Conservation (phyloP, 2,113 vertebrate species). For the Carassius carassius region DNA sequence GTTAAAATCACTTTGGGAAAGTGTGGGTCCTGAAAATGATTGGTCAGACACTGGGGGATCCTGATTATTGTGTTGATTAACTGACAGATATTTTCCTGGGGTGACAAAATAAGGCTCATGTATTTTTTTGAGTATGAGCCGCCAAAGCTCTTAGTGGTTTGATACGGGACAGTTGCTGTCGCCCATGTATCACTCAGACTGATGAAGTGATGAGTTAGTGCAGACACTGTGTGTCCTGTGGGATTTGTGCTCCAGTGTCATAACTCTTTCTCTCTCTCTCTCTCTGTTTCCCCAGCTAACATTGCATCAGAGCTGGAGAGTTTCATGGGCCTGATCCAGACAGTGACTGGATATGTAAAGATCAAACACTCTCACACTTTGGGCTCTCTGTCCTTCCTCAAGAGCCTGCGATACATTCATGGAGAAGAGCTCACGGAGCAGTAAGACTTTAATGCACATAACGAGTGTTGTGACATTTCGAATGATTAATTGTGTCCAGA, state of each 20-base stretch:
- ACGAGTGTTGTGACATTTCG: not conserved
- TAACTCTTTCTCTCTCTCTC: conserved; percentile 4
- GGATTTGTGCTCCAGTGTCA: conserved; percentile 18
- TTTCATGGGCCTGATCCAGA: conserved; percentile 96
- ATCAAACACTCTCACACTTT: conserved; percentile 94
- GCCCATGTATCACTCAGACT: conserved; percentile 19
- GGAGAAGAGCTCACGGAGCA: conserved; percentile 91
- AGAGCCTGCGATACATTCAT: conserved; percentile 88
- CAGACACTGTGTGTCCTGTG: not conserved
- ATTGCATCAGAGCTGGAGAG: conserved; percentile 97
- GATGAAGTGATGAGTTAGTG: conserved; percentile 1
- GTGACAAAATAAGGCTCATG: not conserved
- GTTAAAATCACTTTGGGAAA: not conserved
- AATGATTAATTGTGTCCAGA: not conserved
- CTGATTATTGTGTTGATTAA: not conserved
- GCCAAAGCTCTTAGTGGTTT: not conserved
- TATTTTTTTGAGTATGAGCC: not conserved
- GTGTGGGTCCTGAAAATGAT: not conserved
- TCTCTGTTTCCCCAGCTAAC: conserved; percentile 78
- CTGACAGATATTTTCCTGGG: too few relatives aligned
- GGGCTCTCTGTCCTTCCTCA: conserved; percentile 93
- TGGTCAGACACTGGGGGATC: not conserved
- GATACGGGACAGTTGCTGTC: conserved; percentile 1
- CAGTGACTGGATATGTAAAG: conserved; percentile 92
- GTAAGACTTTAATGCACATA: conserved; percentile 70